phyloP scores from a whole-genome alignment of 2,888 invertebrate genomes.

The Callimorpha dominula region DNA sequence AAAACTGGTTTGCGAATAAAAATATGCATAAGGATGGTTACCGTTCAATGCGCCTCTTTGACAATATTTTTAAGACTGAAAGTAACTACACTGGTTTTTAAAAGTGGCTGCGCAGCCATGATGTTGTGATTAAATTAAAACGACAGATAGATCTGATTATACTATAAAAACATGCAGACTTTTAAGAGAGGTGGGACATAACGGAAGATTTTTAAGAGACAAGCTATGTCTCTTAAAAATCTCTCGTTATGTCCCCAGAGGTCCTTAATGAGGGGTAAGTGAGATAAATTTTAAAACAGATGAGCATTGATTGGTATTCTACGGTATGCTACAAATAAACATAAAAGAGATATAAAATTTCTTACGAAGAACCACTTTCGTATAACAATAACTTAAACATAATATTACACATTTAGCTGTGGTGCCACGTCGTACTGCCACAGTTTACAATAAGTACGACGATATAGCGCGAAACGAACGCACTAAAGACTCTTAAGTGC shows the following conservation, averaged over 20 bases:
- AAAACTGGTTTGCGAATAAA: not conserved
- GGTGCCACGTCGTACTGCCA: slow-evolving; percentile 19
- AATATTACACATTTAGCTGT: slow-evolving; percentile 17
- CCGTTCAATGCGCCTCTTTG: not conserved
- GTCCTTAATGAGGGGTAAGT: not conserved
- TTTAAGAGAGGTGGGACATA: not conserved
- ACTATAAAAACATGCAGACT: not conserved
- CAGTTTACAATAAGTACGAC: slow-evolving; percentile 43
- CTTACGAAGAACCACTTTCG: not conserved
- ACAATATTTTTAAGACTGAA: not conserved
- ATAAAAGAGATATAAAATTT: not conserved
- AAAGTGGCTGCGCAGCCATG: not conserved
- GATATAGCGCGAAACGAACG: slow-evolving; percentile 31
- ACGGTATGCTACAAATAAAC: not conserved
- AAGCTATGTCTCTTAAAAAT: too few species aligned
- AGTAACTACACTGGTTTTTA: not conserved
- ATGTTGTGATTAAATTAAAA: not conserved
- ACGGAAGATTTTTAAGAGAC: too few species aligned
- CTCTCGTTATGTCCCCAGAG: too few species aligned
- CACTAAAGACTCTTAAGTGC: slow-evolving; percentile 47
- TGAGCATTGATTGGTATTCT: not conserved
- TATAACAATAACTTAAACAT: slow-evolving; percentile 15
- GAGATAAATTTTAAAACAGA: not conserved
- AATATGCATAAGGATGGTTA: not conserved
- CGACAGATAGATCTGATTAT: not conserved